Base-by-base conservation (phyloP, 53 echinoderm and acorn worm genomes). In the Crossaster papposus region DNA sequence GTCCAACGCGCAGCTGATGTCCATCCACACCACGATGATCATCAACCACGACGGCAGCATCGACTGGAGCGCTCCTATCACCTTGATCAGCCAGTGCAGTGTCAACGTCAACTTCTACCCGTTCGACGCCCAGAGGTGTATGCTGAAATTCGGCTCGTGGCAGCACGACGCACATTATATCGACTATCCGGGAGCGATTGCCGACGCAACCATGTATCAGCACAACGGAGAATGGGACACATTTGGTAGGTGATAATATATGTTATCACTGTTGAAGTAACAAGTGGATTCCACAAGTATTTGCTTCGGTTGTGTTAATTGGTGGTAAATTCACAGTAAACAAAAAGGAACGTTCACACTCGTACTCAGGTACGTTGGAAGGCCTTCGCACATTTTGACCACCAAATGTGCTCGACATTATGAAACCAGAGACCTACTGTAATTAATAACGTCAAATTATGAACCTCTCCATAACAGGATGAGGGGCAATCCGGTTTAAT, bases 61-160 rank as follows among this genome's bases (percentile, higher is more conserved):
- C n/a, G 99, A 99, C 81, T 99, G 99, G 99, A 99, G 99, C 78
- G 95, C 95, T 23, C 96, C 95, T 50, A 92, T 99, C 30, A 99
- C 94, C 70, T 93, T 99, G 86, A 88, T 94, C 58, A 96, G 94
- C 70, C 93, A 94, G 37, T 99, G 99, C 79, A 82, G 55, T 8
- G 93, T 99, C 92, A 90, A 99, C 68, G 94, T 99, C 33, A 94
- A 96, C 81, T 91, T 74, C 83, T 99, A 96, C 77, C 99, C 99
- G 26, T 99, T 99, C 71, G 99, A 99, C 82, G 86, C 89, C 31
- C 99, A 99, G 92, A 75, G 91, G 72, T 99, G 99, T 63, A 65
- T 68, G 2, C 82, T 99, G 51, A 93, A 92, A 91, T 95, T 99
- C 79, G 99, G 99, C 6, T 99, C 99, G n/a, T 99, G 99, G 99